Conservation (phyloP, 2,888 invertebrate genomes). For the Drosophila demipolita region DNA sequence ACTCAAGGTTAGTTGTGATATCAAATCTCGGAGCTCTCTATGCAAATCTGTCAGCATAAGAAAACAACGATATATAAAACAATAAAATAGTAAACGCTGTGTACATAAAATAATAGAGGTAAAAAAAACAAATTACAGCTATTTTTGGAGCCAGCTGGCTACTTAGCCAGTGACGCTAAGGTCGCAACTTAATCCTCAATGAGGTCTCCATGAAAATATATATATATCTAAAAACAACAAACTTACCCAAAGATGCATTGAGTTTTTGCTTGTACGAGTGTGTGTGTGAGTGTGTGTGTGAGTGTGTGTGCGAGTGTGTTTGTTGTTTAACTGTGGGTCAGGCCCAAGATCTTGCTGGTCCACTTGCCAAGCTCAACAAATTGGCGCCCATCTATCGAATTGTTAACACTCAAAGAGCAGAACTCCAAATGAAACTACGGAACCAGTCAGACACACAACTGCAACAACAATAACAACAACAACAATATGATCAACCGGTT, state of each 20-base stretch:
- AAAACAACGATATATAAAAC: conserved; percentile 13
- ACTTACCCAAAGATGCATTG: conserved; percentile 47
- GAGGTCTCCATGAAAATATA: conserved; percentile 50
- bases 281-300: neutral
- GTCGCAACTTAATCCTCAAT: conserved; percentile 75
- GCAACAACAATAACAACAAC: conserved; percentile 25
- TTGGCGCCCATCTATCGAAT: conserved; percentile 79
- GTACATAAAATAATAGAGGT: conserved; percentile 46
- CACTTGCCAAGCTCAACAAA: conserved; percentile 76
- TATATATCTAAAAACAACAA: conserved; percentile 38
- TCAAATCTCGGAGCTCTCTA: conserved; percentile 50
- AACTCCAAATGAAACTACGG: conserved; percentile 68
- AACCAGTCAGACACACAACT: conserved; percentile 49
- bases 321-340: conserved; percentile 33
- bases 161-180: conserved; percentile 82
- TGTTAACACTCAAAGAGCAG: conserved; percentile 75
- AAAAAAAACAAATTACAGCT: conserved; percentile 66
- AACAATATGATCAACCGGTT: conserved; percentile 72
- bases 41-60: conserved; percentile 57
- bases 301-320: neutral
- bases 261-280: neutral
- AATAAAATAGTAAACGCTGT: conserved; percentile 5
- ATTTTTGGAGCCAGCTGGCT: conserved; percentile 78
- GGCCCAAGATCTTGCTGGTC: conserved; percentile 33
- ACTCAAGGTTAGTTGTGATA: conserved; percentile 50